phyloP scores from a whole-genome alignment of 2,797 vertebrate genomes.

The Eremophila alpestris region DNA sequence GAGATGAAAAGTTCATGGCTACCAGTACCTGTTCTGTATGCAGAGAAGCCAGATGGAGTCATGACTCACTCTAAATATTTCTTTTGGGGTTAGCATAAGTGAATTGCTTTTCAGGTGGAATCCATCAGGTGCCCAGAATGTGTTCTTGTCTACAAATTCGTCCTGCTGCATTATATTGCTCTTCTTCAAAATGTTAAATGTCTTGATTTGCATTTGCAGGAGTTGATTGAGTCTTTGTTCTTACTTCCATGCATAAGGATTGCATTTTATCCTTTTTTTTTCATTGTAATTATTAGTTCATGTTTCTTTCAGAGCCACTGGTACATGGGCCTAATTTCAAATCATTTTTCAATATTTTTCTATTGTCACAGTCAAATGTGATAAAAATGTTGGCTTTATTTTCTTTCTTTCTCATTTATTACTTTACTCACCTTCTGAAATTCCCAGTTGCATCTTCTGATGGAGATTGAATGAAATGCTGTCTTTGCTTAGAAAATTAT shows the following conservation, averaged over 20 bases:
- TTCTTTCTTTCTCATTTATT: neutral
- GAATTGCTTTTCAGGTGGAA: constrained; percentile 22
- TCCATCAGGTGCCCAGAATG: neutral
- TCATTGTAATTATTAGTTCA: neutral
- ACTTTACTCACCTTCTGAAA: neutral
- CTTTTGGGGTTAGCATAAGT: neutral
- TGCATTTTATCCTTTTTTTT: neutral
- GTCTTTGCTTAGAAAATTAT: neutral
- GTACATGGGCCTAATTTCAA: neutral
- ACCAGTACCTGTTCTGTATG: neutral
- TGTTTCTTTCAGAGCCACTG: neutral
- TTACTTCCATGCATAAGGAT: neutral
- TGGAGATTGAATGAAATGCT: neutral
- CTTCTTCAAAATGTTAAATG: constrained; percentile 2
- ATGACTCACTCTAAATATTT: neutral
- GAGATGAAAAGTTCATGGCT: neutral
- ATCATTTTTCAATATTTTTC: neutral
- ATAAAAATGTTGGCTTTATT: neutral
- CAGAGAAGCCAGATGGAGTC: neutral
- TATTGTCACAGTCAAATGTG: neutral
- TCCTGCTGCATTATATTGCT: neutral
- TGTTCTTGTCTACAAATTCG: neutral
- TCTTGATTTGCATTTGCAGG: constrained; percentile 32
- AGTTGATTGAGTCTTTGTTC: constrained; percentile 12
- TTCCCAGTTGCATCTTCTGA: neutral